Evolutionary conservation across 2,797 vertebrate genomes (phyloP).

Genomic region (Mastacembelus armatus): DNA sequence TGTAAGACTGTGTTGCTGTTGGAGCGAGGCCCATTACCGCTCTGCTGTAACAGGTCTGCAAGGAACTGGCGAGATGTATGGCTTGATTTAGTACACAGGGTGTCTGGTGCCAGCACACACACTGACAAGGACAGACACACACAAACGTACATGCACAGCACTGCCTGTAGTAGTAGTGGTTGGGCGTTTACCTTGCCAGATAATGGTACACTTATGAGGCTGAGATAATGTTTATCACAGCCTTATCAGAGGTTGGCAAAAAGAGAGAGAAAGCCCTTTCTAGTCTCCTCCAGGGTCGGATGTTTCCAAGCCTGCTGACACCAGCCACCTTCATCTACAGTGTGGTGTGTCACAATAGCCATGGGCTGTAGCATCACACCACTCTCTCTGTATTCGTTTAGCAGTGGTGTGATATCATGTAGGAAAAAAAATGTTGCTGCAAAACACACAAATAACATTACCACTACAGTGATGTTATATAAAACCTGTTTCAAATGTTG

Average conservation of each 20-base stretch:
- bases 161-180: slow-evolving; percentile 31
- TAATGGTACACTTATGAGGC: slow-evolving; percentile 48
- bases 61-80: slow-evolving; percentile 46
- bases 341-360: slow-evolving; percentile 41
- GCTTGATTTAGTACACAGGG: slow-evolving; percentile 46
- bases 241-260: slow-evolving; percentile 49
- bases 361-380: slow-evolving; percentile 12
- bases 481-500: not conserved
- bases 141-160: slow-evolving; percentile 13
- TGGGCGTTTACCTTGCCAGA: slow-evolving; percentile 41
- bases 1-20: slow-evolving; percentile 56
- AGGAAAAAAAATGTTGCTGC: not conserved
- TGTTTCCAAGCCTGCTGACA: slow-evolving; percentile 53
- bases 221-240: slow-evolving; percentile 51
- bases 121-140: slow-evolving; percentile 27
- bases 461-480: slow-evolving; percentile 3
- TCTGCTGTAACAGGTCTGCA: slow-evolving; percentile 54
- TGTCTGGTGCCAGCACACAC: slow-evolving; percentile 47
- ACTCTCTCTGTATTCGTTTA: slow-evolving; percentile 34
- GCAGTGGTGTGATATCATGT: not conserved
- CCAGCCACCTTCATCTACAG: slow-evolving; percentile 46
- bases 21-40: slow-evolving; percentile 56
- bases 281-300: slow-evolving; percentile 50
- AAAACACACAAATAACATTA: slow-evolving; percentile 26
- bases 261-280: slow-evolving; percentile 40